These are phyloP conservation scores for Penaeus vannamei DNA, from an alignment of 1,140 invertebrate species.

Conservation along the genomic window DNA sequence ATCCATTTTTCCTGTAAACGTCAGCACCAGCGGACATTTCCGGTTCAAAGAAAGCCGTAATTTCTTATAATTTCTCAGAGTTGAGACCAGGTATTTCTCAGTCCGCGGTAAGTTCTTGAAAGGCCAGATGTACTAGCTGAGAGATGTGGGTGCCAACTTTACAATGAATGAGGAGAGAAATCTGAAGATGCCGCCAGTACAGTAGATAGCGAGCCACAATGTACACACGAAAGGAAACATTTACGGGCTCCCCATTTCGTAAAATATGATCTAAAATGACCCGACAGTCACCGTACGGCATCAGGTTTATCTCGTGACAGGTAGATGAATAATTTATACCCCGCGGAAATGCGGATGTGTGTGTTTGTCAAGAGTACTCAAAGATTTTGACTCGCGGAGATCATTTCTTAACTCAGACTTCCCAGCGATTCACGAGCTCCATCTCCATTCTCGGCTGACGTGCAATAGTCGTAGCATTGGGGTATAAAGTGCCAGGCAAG, in stretches of 20 bases:
- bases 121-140: slow-evolving; percentile 59
- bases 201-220: background rate
- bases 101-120: slow-evolving; percentile 30
- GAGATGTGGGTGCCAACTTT: background rate
- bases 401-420: background rate
- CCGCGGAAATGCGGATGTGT: slow-evolving; percentile 40
- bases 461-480: too few species aligned
- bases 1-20: background rate
- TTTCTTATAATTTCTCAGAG: slow-evolving; percentile 11
- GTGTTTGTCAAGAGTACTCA: background rate
- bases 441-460: too few species aligned
- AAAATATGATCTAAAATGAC: slow-evolving; percentile 4
- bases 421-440: background rate
- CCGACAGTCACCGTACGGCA: background rate
- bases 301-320: slow-evolving; percentile 53
- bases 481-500: too few species aligned
- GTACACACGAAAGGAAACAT: background rate
- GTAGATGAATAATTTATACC: slow-evolving; percentile 41
- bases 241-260: too few species aligned
- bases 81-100: slow-evolving; percentile 50
- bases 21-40: background rate
- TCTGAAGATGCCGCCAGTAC: background rate
- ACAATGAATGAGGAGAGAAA: background rate
- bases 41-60: background rate
- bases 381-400: too few species aligned